Evolutionary conservation across 2,797 vertebrate genomes (phyloP).

Genomic region (Gambelia wislizenii): DNA sequence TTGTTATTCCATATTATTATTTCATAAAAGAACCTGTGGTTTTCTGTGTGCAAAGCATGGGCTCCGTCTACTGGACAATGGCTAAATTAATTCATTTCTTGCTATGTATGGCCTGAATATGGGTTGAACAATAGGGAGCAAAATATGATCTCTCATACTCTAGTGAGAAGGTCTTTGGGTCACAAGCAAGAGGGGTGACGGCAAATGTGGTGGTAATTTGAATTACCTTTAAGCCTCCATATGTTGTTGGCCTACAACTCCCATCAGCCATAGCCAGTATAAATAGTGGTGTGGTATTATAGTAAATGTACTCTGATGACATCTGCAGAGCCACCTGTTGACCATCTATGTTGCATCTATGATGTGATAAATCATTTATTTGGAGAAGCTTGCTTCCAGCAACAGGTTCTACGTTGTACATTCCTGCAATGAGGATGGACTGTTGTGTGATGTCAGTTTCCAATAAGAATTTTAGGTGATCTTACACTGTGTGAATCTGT

Average conservation of each 20-base stretch:
- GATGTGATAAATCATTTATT: background rate
- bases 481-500: background rate
- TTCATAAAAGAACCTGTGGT: background rate
- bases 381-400: background rate
- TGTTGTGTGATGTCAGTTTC: background rate
- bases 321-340: too few relatives aligned
- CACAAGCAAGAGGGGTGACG: background rate
- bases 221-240: background rate
- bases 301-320: too few relatives aligned
- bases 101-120: background rate
- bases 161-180: background rate
- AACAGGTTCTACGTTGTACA: background rate
- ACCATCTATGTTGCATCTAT: too few relatives aligned
- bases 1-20: too few relatives aligned
- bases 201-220: background rate
- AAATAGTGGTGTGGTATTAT: background rate
- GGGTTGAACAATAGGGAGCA: background rate
- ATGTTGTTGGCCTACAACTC: too few relatives aligned
- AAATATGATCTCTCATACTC: background rate
- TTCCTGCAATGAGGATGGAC: background rate
- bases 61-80: background rate
- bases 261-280: too few relatives aligned
- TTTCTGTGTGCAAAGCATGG: background rate
- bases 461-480: background rate
- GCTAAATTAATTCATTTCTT: background rate